These are phyloP conservation scores for Lepidurus couesii DNA, from an alignment of 1,140 invertebrate genomes.

Conservation along the genomic window DNA sequence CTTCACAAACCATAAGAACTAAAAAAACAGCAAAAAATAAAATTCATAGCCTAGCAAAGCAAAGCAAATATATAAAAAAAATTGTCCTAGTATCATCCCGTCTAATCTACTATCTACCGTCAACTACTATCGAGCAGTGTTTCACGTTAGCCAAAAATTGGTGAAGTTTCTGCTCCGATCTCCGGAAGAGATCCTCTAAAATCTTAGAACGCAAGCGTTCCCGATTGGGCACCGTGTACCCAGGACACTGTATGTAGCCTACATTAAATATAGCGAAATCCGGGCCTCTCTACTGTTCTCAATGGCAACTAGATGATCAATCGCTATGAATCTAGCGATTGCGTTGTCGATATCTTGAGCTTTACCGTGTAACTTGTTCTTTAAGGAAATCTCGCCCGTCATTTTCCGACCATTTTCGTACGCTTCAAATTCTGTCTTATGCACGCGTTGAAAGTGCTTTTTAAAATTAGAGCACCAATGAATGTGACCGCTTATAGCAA, in stretches of 20 bases:
- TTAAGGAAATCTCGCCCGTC: not conserved
- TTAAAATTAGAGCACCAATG: slow-evolving; percentile 11
- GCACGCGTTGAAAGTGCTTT: not conserved
- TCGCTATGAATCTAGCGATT: not conserved
- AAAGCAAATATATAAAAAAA: too few relatives aligned
- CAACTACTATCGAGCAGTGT: slow-evolving; percentile 16
- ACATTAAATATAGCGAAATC: slow-evolving; percentile 1
- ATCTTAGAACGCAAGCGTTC: slow-evolving; percentile 21
- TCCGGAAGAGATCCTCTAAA: not conserved
- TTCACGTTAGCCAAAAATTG: slow-evolving; percentile 11
- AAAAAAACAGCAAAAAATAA: too few relatives aligned
- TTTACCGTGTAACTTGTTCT: not conserved
- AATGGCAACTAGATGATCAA: not conserved
- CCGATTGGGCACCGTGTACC: slow-evolving; percentile 12
- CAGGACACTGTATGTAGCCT: slow-evolving; percentile 19
- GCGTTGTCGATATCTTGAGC: too few relatives aligned
- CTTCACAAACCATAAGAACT: slow-evolving; percentile 16
- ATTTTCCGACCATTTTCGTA: not conserved
- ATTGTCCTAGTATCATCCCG: too few relatives aligned
- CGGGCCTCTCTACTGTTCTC: not conserved
- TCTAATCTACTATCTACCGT: too few relatives aligned
- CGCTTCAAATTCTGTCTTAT: not conserved
- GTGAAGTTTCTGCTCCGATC: not conserved
- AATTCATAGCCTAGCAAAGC: too few relatives aligned
- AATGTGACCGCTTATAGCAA: slow-evolving; percentile 18